A percentile compares a stretch with the other conserved stretches of the same genome.
phyloP scores from a whole-genome alignment of 2,888 invertebrate species.

The Coecobrya sp. region DNA sequence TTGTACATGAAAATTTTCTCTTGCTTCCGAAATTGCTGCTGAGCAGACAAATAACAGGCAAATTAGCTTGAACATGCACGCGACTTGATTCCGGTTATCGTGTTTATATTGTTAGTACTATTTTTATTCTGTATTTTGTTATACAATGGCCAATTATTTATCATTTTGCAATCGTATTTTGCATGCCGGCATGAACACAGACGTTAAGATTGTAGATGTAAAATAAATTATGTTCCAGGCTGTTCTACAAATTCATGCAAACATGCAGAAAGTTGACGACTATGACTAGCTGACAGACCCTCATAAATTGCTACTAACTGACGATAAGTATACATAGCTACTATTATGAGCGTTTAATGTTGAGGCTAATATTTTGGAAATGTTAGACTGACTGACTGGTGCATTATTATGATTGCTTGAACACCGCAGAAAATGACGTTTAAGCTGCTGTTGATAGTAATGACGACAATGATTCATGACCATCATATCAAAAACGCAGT shows the following conservation, averaged over 20 bases:
- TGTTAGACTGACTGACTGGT: not conserved
- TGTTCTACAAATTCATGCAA: not conserved
- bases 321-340: slow-evolving; percentile 11
- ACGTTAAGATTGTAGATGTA: not conserved
- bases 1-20: not conserved
- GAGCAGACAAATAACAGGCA: not conserved
- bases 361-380: not conserved
- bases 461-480: slow-evolving; percentile 33
- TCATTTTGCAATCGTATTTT: not conserved
- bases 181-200: not conserved
- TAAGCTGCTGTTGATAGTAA: not conserved
- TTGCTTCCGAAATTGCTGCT: not conserved
- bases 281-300: slow-evolving; percentile 41
- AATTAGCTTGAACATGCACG: slow-evolving; percentile 14
- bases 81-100: slow-evolving; percentile 49
- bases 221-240: not conserved
- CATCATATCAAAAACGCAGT: not conserved
- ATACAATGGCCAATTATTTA: not conserved
- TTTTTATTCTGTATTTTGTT: not conserved
- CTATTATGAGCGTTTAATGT: not conserved
- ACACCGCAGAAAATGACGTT: not conserved
- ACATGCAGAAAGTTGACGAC: not conserved
- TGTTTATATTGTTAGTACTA: not conserved
- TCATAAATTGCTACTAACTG: slow-evolving; percentile 36
- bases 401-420: slow-evolving; percentile 19